Conservation (phyloP, 2,888 invertebrate species). For the Stenotaenia linearis region DNA sequence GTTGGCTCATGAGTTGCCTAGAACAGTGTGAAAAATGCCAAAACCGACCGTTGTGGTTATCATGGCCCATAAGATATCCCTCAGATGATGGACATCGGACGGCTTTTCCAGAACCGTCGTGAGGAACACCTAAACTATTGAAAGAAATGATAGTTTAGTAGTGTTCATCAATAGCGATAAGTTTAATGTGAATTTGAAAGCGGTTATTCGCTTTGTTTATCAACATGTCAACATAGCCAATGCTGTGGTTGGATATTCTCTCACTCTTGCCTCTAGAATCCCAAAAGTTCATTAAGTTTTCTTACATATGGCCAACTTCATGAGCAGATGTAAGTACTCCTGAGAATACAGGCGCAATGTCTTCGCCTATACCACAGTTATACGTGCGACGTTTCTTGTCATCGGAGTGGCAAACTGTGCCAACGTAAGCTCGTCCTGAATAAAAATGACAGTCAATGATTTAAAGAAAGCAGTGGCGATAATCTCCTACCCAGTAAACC, state of each 20-base stretch:
- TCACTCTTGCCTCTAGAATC: too few species aligned
- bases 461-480: neutral
- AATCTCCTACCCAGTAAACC: neutral
- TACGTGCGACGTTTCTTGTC: neutral
- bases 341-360: neutral
- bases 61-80: neutral
- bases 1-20: neutral
- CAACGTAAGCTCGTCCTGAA: neutral
- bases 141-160: too few species aligned
- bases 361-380: neutral
- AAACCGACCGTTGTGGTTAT: neutral
- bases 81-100: neutral
- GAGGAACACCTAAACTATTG: neutral
- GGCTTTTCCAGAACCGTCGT: neutral
- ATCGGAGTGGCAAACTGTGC: neutral
- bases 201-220: too few species aligned
- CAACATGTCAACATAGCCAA: too few species aligned
- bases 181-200: too few species aligned
- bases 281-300: neutral
- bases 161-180: too few species aligned
- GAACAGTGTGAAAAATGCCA: neutral
- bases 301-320: constrained; percentile 3
- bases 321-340: neutral
- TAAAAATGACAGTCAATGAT: neutral
- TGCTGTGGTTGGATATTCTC: too few species aligned